A percentile compares a stretch with the other conserved stretches of the same genome.
These are phyloP conservation scores for Pogonocichla stellata DNA, from an alignment of 2,113 vertebrate genomes.

Conservation along the genomic window DNA sequence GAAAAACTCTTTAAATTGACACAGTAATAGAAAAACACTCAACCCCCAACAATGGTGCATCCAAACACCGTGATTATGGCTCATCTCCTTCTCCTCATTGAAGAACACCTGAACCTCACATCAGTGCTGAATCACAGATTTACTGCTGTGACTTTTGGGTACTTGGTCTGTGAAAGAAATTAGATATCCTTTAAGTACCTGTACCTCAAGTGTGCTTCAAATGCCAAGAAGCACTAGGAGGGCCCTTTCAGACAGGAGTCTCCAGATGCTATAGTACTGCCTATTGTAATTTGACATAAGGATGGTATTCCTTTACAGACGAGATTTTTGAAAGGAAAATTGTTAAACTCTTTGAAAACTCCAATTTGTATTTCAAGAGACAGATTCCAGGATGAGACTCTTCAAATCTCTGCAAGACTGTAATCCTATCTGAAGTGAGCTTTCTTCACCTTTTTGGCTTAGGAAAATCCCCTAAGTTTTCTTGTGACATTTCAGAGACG, in stretches of 20 bases:
- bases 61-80: rapidly evolving
- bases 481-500: not conserved
- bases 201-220: not conserved
- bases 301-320: not conserved
- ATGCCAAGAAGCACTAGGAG: not conserved
- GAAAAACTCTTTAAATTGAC: too few species aligned
- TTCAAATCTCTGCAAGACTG: not conserved
- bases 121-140: not conserved
- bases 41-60: too few species aligned
- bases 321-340: not conserved
- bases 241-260: not conserved
- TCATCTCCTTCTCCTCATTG: not conserved
- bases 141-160: not conserved
- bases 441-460: not conserved
- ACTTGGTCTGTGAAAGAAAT: not conserved
- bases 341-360: not conserved
- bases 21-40: too few species aligned
- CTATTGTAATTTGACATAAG: not conserved
- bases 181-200: not conserved
- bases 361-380: not conserved
- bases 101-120: not conserved
- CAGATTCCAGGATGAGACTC: not conserved
- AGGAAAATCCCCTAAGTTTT: not conserved
- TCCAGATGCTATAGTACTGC: not conserved
- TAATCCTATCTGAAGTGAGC: not conserved